These are phyloP conservation scores for Pollachius pollachius DNA, from an alignment of 2,113 vertebrate genomes.

Conservation along the genomic window DNA sequence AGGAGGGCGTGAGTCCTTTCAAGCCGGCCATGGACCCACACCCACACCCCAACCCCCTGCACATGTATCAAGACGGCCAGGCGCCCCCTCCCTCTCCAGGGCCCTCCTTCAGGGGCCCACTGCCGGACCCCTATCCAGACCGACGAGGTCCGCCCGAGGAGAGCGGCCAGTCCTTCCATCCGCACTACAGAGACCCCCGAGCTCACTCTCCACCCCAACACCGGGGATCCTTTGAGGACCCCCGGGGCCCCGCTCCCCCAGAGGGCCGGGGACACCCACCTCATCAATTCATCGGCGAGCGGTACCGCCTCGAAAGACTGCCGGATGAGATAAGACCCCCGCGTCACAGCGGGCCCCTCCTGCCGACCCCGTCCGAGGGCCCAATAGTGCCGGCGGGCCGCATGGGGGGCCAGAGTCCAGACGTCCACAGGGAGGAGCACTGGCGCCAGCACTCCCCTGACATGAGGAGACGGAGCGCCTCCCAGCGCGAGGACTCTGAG, in stretches of 20 bases:
- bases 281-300: constrained; percentile 78
- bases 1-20: constrained; percentile 53
- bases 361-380: constrained; percentile 80
- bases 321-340: constrained; percentile 76
- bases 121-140: constrained; percentile 75
- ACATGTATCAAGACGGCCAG: constrained; percentile 63
- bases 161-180: constrained; percentile 64
- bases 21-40: constrained; percentile 56
- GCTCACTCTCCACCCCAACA: constrained; percentile 74
- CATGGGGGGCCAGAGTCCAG: constrained; percentile 78
- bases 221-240: constrained; percentile 85
- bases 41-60: constrained; percentile 45
- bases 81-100: constrained; percentile 41
- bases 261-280: constrained; percentile 77
- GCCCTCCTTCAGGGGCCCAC: constrained; percentile 61
- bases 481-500: constrained; percentile 65
- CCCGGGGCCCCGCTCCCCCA: constrained; percentile 72
- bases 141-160: constrained; percentile 67
- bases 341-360: constrained; percentile 78
- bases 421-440: constrained; percentile 74
- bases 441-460: constrained; percentile 78
- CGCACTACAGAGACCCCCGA: constrained; percentile 79
- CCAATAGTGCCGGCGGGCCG: constrained; percentile 58
- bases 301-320: constrained; percentile 81
- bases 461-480: constrained; percentile 78